Evolutionary conservation across 2,888 invertebrate genomes (phyloP).

Genomic region (Uloborus plumipes): DNA sequence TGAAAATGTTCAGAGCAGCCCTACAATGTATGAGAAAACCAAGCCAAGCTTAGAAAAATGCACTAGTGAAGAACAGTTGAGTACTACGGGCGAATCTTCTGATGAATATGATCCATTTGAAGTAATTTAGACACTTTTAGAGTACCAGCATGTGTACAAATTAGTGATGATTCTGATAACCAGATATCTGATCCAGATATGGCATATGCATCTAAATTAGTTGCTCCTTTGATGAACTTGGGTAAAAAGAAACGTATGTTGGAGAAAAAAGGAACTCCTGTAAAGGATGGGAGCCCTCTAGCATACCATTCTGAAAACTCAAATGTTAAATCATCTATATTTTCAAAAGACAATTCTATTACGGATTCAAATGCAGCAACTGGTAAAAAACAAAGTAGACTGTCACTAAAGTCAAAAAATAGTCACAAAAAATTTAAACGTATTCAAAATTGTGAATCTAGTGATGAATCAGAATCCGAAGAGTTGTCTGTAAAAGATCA

Average conservation of each 20-base stretch:
- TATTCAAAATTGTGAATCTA: constrained; percentile 22
- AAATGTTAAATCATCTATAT: too few species aligned
- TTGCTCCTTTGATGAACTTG: constrained; percentile 39
- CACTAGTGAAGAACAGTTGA: neutral
- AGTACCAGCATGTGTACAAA: too few species aligned
- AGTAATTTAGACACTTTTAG: neutral
- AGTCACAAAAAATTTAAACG: constrained; percentile 33
- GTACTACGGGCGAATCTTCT: neutral
- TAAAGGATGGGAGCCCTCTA: neutral
- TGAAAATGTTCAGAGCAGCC: too few species aligned
- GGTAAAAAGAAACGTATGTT: constrained; percentile 15
- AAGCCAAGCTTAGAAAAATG: neutral
- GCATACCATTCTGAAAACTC: too few species aligned
- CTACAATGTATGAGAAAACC: neutral
- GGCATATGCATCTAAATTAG: constrained; percentile 35
- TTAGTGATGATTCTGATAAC: neutral
- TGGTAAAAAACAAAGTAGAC: constrained; percentile 11
- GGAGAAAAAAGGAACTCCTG: neutral
- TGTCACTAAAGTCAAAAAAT: constrained; percentile 27
- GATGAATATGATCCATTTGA: constrained; percentile 1
- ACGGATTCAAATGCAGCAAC: neutral
- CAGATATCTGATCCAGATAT: constrained; percentile 45
- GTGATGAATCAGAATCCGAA: constrained; percentile 24
- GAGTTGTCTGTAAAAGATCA: too few species aligned
- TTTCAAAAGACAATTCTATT: too few species aligned